phyloP scores from a whole-genome alignment of 2,888 invertebrate species.

The Scotopteryx bipunctaria region DNA sequence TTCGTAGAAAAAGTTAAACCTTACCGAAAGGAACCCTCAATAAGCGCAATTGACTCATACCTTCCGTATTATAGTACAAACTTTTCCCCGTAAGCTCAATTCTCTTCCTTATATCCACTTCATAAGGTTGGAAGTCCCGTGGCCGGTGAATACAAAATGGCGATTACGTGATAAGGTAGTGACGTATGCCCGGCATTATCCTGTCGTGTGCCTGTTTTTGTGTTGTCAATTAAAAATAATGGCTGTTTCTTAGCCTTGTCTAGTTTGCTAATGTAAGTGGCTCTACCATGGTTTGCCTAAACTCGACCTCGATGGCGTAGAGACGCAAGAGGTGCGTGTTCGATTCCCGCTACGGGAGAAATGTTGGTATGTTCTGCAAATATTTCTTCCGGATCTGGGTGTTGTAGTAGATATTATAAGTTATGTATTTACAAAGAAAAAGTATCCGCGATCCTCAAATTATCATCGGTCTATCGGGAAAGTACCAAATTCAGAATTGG shows the following conservation, averaged over 20 bases:
- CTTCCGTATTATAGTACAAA: neutral
- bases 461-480: too few relatives aligned
- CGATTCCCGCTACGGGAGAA: too few relatives aligned
- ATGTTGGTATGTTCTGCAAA: too few relatives aligned
- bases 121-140: conserved; percentile 9
- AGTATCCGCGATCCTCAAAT: too few relatives aligned
- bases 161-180: conserved; percentile 14
- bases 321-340: too few relatives aligned
- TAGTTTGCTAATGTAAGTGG: neutral
- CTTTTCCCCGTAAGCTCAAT: conserved; percentile 11
- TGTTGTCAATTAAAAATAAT: conserved; percentile 31
- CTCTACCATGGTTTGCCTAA: neutral
- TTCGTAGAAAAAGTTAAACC: too few relatives aligned
- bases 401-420: too few relatives aligned
- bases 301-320: neutral
- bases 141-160: conserved; percentile 16
- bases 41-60: neutral
- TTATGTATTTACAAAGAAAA: too few relatives aligned
- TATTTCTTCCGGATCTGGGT: too few relatives aligned
- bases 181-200: conserved; percentile 26
- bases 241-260: conserved; percentile 20
- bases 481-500: too few relatives aligned
- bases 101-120: neutral
- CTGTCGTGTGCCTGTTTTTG: conserved; percentile 29
- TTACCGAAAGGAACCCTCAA: too few relatives aligned